Percentiles rank a stretch among this genome's conserved stretches.
These are phyloP conservation scores for Tiliqua scincoides DNA, from an alignment of 2,113 vertebrate genomes.

Conservation along the genomic window DNA sequence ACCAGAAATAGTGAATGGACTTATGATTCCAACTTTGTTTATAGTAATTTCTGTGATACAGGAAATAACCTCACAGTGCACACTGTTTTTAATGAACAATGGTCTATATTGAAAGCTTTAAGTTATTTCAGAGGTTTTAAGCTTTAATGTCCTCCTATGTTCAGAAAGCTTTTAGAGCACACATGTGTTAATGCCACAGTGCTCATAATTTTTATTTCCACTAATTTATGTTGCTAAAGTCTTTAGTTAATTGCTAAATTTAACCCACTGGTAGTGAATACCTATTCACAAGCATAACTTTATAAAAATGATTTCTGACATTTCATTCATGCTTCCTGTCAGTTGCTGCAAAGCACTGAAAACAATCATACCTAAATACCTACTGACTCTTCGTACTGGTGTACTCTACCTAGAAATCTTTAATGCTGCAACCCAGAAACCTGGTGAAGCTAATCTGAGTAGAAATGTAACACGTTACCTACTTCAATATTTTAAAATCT, in stretches of 20 bases:
- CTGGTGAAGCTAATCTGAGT: conserved; percentile 37
- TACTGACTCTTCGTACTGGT: background rate
- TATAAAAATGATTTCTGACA: background rate
- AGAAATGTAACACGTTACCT: conserved; percentile 45
- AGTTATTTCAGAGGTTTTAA: conserved; percentile 61
- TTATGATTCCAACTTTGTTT: background rate
- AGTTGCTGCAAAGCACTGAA: background rate
- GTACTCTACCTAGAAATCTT: background rate
- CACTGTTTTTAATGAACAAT: background rate
- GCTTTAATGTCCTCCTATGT: conserved; percentile 68
- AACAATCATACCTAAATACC: background rate
- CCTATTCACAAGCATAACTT: conserved; percentile 21
- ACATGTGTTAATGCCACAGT: conserved; percentile 65
- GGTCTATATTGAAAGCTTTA: background rate
- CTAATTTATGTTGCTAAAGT: conserved; percentile 52
- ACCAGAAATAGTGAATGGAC: no score
- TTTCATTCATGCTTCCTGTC: background rate
- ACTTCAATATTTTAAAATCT: conserved; percentile 53
- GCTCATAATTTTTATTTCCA: conserved; percentile 38
- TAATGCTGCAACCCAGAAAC: conserved; percentile 45
- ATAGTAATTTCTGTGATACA: background rate
- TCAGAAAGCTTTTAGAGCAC: conserved; percentile 71
- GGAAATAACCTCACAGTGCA: background rate
- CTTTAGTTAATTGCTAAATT: conserved; percentile 56
- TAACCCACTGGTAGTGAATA: conserved; percentile 51